Percentiles rank a stretch among this genome's conserved stretches.
Conservation (phyloP, 2,113 vertebrate species). For the Falcunculus frontatus region DNA sequence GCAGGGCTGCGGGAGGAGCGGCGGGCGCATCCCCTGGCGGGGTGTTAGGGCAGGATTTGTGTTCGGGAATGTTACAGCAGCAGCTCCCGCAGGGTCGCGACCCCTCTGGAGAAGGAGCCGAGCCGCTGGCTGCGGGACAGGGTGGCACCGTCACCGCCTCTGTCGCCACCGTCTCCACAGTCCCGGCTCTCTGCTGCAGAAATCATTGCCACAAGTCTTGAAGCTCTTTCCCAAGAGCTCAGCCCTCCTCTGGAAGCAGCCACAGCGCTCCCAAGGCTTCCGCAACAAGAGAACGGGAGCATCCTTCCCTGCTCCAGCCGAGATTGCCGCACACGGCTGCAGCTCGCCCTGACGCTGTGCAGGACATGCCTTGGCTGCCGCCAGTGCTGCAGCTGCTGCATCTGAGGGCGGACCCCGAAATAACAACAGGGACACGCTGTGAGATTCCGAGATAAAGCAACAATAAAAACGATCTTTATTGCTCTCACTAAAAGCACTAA, state of each 20-base stretch:
- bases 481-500: slow-evolving; percentile 9
- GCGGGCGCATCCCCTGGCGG: neutral
- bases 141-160: rapidly evolving
- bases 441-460: neutral
- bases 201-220: neutral
- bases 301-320: neutral
- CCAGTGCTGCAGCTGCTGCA: neutral
- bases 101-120: rapidly evolving
- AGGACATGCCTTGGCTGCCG: neutral
- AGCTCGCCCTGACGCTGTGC: rapidly evolving
- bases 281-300: rapidly evolving
- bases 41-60: neutral
- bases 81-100: neutral
- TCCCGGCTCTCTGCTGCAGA: neutral
- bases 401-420: neutral
- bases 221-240: neutral
- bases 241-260: neutral
- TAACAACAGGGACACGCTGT: neutral
- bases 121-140: rapidly evolving
- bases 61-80: neutral
- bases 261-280: neutral
- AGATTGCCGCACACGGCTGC: neutral
- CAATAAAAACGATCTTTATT: neutral
- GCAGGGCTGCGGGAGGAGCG: neutral
- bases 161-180: rapidly evolving